phyloP scores from a whole-genome alignment of 2,888 invertebrate genomes.

The Lithosia quadra region DNA sequence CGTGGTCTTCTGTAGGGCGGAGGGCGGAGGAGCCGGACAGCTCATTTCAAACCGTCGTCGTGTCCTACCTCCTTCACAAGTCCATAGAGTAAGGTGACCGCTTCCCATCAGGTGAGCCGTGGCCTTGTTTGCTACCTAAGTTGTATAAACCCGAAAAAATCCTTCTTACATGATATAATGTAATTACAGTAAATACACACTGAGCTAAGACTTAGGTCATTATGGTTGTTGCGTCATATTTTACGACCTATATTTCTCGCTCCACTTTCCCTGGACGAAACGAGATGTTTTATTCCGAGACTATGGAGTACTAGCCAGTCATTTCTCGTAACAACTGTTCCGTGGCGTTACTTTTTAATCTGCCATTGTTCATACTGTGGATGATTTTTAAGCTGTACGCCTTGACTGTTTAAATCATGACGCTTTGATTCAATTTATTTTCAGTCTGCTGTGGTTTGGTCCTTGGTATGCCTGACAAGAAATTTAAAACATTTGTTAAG shows the following conservation, averaged over 20 bases:
- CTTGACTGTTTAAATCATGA: background rate
- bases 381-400: background rate
- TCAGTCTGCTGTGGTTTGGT: no score
- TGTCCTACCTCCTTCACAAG: no score
- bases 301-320: background rate
- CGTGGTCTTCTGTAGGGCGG: no score
- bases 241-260: constrained; percentile 16
- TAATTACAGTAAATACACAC: background rate
- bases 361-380: constrained; percentile 6
- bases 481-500: no score
- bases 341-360: constrained; percentile 6
- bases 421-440: background rate
- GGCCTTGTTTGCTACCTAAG: no score
- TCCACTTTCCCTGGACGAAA: constrained; percentile 11
- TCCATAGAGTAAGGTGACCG: no score
- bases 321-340: constrained; percentile 12
- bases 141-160: no score
- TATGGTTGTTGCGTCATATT: constrained; percentile 7
- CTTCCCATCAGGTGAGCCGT: no score
- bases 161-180: background rate
- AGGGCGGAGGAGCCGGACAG: no score
- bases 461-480: no score
- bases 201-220: constrained; percentile 1
- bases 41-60: no score
- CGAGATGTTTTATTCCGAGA: constrained; percentile 16